Conservation (phyloP, 2,888 invertebrate species). For the Drosophila falleni region DNA sequence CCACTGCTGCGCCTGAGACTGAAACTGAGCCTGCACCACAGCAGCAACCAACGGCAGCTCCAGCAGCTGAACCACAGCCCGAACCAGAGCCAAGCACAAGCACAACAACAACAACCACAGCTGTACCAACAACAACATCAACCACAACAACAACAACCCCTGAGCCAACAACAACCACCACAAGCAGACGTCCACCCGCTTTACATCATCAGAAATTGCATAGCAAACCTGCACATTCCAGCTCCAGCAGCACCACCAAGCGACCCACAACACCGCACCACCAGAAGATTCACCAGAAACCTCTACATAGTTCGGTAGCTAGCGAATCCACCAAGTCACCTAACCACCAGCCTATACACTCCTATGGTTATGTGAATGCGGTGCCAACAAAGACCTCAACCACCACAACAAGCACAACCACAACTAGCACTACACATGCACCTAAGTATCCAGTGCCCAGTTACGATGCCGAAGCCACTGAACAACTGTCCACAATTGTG, state of each 20-base stretch:
- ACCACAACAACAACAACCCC: constrained; percentile 22
- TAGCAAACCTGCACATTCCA: constrained; percentile 36
- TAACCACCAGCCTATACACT: constrained; percentile 11
- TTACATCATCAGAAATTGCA: constrained; percentile 61
- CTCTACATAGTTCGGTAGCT: constrained; percentile 40
- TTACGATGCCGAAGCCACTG: constrained; percentile 50
- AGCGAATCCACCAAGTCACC: constrained; percentile 51
- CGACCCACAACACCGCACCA: constrained; percentile 50
- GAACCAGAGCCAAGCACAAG: constrained; percentile 28
- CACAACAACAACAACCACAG: constrained; percentile 50
- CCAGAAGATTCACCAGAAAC: constrained; percentile 57
- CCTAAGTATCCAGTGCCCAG: constrained; percentile 76
- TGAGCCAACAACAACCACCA: constrained; percentile 34
- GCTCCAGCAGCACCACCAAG: constrained; percentile 36
- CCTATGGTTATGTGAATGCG: constrained; percentile 58
- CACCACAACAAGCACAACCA: constrained; percentile 45
- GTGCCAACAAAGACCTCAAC: constrained; percentile 37
- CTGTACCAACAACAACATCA: constrained; percentile 20
- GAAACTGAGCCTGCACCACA: constrained; percentile 30
- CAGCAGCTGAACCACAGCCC: constrained; percentile 11
- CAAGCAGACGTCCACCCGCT: constrained; percentile 37
- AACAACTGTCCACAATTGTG: constrained; percentile 34
- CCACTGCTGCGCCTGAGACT: constrained; percentile 1
- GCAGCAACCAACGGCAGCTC: neutral
- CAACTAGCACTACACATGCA: constrained; percentile 51